Conservation (phyloP, 2,113 vertebrate species). For the Clupea harengus region DNA sequence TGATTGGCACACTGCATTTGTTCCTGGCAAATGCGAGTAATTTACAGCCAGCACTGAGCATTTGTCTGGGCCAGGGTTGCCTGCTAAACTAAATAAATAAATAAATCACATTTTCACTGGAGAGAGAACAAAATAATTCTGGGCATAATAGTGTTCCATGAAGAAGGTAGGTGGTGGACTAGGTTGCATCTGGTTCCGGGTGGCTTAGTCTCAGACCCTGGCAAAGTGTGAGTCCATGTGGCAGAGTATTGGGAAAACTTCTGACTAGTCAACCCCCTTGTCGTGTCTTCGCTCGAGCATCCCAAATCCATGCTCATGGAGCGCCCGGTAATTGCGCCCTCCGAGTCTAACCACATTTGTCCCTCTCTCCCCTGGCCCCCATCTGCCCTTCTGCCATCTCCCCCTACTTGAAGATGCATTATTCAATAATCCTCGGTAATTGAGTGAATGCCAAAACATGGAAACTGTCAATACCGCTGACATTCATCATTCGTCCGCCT, state of each 20-base stretch:
- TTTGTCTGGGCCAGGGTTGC: background rate
- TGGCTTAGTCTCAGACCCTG: background rate
- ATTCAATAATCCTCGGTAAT: constrained; percentile 17
- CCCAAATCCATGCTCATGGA: constrained; percentile 6
- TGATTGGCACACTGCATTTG: background rate
- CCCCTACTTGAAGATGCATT: constrained; percentile 19
- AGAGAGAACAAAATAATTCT: background rate
- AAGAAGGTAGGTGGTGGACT: background rate
- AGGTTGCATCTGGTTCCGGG: background rate
- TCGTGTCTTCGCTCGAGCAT: constrained; percentile 1
- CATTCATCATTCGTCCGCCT: constrained; percentile 8
- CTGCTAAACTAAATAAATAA: background rate
- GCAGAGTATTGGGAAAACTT: background rate
- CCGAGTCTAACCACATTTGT: background rate
- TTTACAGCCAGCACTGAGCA: background rate
- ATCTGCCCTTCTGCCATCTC: background rate
- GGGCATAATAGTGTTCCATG: background rate
- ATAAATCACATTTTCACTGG: background rate
- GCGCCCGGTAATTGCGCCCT: background rate
- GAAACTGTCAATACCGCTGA: constrained; percentile 22
- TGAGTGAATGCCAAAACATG: constrained; percentile 22
- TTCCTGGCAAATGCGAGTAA: background rate
- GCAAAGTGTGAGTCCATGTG: background rate
- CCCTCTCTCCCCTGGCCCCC: background rate
- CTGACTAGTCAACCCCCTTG: background rate